Base-by-base conservation (phyloP, 1,140 invertebrate species). In the Stratiolaelaps scimitus region DNA sequence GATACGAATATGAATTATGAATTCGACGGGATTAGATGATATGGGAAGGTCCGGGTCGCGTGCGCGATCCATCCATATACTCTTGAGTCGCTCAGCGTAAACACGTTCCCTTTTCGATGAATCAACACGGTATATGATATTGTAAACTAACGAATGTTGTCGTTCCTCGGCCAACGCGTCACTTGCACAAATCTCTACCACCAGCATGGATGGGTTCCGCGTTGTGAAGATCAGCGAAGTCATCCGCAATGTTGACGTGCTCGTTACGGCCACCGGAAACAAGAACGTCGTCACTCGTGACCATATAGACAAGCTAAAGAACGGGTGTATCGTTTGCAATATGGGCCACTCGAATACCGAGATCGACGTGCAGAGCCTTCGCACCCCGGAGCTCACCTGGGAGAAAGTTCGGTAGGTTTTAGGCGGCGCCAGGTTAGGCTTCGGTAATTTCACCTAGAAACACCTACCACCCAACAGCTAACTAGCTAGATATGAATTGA, bases 331-430 rank as follows among this genome's bases (percentile, higher is more conserved):
- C 66, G 84, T 97, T 0, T 95, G 92, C 77, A 96, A 96, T 78
- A 97, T 97, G 91, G 92, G 92, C 0, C 92, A 96, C 78, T 94
- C 90, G 64, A 96, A 97, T 77, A 96, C 91, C 19, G 93, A 97
- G 82, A 92, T 97, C 70, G 93, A 96, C 81, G 89, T 96, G 68
- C 90, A 92, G 76, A 90, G 90, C 73, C 77, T 97, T 66, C 79
- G 89, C 67, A 95, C 91, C 20, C 88, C 90, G 0, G 92, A 96
- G 72, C 76, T 97, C 69, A 90, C 89, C 64, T 96, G 93, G 92
- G 93, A 98, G 78, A 89, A 92, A 76, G 92, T 98, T 19, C 81
- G 93, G 53, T 60, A 23, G 47, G 47, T 45, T 13, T n/a, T n/a
- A n/a, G n/a, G n/a, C n/a, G n/a, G n/a, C n/a, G n/a, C n/a, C n/a